Evolutionary conservation across 2,888 invertebrate genomes (phyloP).

Genomic region (Mythimna pallens): DNA sequence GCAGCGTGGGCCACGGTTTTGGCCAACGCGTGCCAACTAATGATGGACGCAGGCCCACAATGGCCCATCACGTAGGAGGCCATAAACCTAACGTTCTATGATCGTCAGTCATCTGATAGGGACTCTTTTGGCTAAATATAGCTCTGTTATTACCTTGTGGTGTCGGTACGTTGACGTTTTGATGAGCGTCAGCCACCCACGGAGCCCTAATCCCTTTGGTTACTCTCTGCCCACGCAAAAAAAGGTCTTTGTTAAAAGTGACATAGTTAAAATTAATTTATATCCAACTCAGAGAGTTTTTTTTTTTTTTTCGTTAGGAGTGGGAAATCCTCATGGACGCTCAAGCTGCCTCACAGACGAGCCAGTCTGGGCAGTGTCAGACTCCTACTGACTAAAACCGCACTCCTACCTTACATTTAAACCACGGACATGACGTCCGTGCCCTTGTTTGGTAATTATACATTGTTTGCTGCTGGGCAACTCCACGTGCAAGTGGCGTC

Average conservation of each 20-base stretch:
- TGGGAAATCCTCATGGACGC: no score
- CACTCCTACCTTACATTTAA: no score
- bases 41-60: slow-evolving; percentile 53
- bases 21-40: slow-evolving; percentile 59
- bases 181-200: slow-evolving; percentile 31
- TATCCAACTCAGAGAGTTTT: neutral
- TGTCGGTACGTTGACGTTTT: slow-evolving; percentile 22
- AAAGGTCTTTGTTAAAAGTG: slow-evolving; percentile 2
- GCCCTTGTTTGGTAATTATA: no score
- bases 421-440: no score
- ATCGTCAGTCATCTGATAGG: slow-evolving; percentile 37
- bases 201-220: slow-evolving; percentile 15
- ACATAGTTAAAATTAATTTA: slow-evolving; percentile 9
- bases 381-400: no score
- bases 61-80: slow-evolving; percentile 53
- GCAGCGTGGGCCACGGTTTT: slow-evolving; percentile 60
- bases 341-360: no score
- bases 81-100: slow-evolving; percentile 33
- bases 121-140: slow-evolving; percentile 40
- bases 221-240: slow-evolving; percentile 27
- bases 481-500: no score
- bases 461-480: no score
- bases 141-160: slow-evolving; percentile 31
- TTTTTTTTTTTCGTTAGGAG: no score
- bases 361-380: no score